Conservation (phyloP, 2,888 invertebrate species). For the Azorinus chamasolen region DNA sequence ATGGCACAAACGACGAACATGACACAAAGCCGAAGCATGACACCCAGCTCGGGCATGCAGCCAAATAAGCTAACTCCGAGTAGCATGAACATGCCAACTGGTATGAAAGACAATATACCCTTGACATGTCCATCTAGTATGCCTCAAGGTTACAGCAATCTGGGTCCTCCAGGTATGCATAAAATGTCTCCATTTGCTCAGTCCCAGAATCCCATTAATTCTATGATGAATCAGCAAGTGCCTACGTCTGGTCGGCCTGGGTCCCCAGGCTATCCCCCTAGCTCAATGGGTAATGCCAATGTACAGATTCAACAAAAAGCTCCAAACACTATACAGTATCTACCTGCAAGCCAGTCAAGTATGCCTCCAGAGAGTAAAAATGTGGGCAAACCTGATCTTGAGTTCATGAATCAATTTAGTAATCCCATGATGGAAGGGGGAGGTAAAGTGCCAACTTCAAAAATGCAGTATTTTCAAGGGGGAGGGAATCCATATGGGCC, state of each 20-base stretch:
- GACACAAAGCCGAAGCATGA: constrained; percentile 55
- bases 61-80: constrained; percentile 34
- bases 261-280: constrained; percentile 74
- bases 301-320: constrained; percentile 97
- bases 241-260: constrained; percentile 67
- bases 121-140: constrained; percentile 33
- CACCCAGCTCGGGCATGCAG: constrained; percentile 36
- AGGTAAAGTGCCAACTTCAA: constrained; percentile 90
- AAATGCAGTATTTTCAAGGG: constrained; percentile 91
- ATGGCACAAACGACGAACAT: constrained; percentile 66
- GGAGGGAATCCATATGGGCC: constrained; percentile 42
- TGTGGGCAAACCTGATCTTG: constrained; percentile 74
- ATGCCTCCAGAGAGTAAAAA: constrained; percentile 75
- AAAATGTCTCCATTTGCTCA: constrained; percentile 55
- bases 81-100: constrained; percentile 10
- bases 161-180: constrained; percentile 58
- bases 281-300: constrained; percentile 91
- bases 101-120: constrained; percentile 29
- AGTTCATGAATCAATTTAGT: constrained; percentile 93
- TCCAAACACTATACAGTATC: constrained; percentile 99
- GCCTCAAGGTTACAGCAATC: constrained; percentile 33
- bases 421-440: constrained; percentile 90
- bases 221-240: constrained; percentile 58
- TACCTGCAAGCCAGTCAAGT: constrained; percentile 96
- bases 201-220: constrained; percentile 52